These are phyloP conservation scores for Sebastes umbrosus DNA, from an alignment of 2,797 vertebrate species.

Conservation along the genomic window DNA sequence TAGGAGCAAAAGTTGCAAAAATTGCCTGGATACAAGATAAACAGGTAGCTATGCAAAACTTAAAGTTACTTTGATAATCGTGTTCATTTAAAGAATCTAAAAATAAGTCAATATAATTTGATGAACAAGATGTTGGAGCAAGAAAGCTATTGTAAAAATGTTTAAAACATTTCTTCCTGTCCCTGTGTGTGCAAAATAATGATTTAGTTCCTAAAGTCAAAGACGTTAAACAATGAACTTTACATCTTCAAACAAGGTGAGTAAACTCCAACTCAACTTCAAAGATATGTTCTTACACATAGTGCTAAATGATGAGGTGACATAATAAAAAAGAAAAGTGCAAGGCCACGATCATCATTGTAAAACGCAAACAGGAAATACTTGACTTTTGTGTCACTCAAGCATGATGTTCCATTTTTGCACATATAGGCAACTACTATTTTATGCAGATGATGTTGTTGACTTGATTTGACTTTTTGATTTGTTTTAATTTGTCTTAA, in stretches of 20 bases:
- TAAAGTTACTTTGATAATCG: background rate
- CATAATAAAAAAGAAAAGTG: background rate
- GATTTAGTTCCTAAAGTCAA: background rate
- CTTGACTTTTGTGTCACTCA: background rate
- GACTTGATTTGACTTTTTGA: slow-evolving; percentile 4
- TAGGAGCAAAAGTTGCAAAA: background rate
- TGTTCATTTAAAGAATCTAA: background rate
- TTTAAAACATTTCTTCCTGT: background rate
- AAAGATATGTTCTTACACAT: too few species aligned
- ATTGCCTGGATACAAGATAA: background rate
- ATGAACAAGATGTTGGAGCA: background rate
- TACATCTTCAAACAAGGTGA: background rate
- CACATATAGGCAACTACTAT: too few species aligned
- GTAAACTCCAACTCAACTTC: background rate
- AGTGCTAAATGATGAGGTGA: background rate
- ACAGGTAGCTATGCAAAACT: background rate
- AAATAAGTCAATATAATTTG: background rate
- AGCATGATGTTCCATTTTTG: background rate
- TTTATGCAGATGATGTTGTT: background rate
- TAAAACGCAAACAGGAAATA: background rate
- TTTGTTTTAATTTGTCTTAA: slow-evolving; percentile 16
- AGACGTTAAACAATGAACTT: background rate
- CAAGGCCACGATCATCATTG: background rate
- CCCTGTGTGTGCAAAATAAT: background rate
- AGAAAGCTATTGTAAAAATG: background rate